These are phyloP conservation scores for Hartigia nigra DNA, from an alignment of 2,888 invertebrate genomes.

Conservation along the genomic window DNA sequence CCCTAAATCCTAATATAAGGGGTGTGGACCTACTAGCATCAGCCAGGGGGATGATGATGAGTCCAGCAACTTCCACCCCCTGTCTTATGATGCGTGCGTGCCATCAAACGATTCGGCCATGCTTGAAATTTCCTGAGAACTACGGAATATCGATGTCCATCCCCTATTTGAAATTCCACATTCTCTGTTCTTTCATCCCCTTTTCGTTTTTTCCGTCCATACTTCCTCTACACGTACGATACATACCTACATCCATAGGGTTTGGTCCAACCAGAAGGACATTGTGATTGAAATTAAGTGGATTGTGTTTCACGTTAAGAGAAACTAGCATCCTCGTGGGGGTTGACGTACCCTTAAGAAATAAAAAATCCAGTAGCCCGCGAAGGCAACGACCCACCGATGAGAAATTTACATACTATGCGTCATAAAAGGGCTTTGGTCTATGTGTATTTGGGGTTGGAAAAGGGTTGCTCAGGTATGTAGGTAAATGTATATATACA, in stretches of 20 bases:
- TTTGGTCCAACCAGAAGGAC: neutral
- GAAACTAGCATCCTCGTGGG: neutral
- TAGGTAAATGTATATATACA: neutral
- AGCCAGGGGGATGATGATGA: constrained; percentile 13
- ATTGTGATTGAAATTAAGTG: constrained; percentile 10
- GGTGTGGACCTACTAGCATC: neutral
- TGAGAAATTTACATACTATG: neutral
- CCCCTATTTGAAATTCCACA: neutral
- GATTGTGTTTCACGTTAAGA: neutral
- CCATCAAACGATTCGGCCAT: constrained; percentile 55
- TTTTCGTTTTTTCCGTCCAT: neutral
- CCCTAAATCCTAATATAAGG: neutral
- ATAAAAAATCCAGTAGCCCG: neutral
- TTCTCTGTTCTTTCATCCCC: neutral
- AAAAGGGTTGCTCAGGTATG: neutral
- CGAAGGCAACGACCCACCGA: neutral
- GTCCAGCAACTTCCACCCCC: constrained; percentile 37
- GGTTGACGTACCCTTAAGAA: neutral
- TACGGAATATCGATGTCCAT: constrained; percentile 41
- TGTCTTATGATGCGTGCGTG: constrained; percentile 42
- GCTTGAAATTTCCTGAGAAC: constrained; percentile 53
- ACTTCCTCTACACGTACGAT: neutral
- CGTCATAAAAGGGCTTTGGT: neutral
- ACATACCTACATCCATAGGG: neutral
- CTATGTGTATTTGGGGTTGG: neutral